Evolutionary conservation across 2,797 vertebrate species (phyloP), one percentile per base, ranked within the genome.

Genomic region (Sebastes minor): DNA sequence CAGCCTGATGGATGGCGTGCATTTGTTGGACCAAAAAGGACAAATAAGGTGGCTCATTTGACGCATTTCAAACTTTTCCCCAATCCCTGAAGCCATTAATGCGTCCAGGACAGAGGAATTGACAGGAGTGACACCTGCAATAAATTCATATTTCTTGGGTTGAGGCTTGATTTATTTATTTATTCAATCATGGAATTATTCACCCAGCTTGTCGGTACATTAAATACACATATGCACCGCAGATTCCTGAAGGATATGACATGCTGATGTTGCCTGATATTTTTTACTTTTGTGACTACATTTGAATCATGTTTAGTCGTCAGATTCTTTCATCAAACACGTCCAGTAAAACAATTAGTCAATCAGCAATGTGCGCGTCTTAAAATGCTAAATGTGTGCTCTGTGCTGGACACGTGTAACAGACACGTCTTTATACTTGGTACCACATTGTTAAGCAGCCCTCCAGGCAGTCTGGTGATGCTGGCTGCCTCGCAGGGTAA

Each of bases 1-100:
- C 94, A 94, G 88, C 76, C 87, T 94, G 94, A 95, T 92, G 88
- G 90, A 96, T 95, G 90, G 90, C 16, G 71, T 72, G 81, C 85
- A 81, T 85, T 90, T 84, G 91, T 91, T 84, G 87, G 87, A 91
- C 91, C 91, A 91, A 94, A 67, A 94, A 92, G 92, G 92, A 95
- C 86, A 89, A 94, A 92, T 89, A 89, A 86, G 90, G 88, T 88
- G 87, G 74, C 84, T 94, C 88, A 89, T 94, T 93, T 91, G 90
- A 92, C 28, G 61, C 83, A 83, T 89, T 88, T 92, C 88, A 86
- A 90, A 83, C 57, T 81, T 82, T 88, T 76, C 57, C 78, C 16
- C 57, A 74, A 27, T 62, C 77, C 80, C 35, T 23, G 59, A 75
- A 75, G 86, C 74, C 61, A 71, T 88, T 76, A 82, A 85, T 32